phyloP scores from a whole-genome alignment of 2,797 vertebrate species.

The Lindbergichthys nudifrons region DNA sequence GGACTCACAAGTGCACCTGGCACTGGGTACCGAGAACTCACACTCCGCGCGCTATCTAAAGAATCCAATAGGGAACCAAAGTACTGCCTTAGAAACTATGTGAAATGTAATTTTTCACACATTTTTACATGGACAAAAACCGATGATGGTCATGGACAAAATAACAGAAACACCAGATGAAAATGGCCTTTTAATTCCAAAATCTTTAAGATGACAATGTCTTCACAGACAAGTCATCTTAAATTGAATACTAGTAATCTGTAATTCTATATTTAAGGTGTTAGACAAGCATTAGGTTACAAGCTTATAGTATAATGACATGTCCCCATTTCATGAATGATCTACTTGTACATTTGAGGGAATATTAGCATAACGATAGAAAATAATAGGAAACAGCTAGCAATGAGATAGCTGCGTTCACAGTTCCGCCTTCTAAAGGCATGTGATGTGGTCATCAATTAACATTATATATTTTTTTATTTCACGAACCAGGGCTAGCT shows the following conservation, averaged over 20 bases:
- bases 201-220: not conserved
- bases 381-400: not conserved
- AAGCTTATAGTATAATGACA: not conserved
- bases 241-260: not conserved
- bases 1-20: conserved; percentile 72
- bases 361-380: not conserved
- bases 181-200: conserved; percentile 18
- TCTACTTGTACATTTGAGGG: not conserved
- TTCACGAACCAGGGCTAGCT: conserved; percentile 1
- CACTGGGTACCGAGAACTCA: conserved; percentile 52
- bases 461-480: not conserved
- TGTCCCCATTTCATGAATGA: not conserved
- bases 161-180: conserved; percentile 46
- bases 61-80: conserved; percentile 42
- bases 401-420: not conserved
- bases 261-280: not conserved
- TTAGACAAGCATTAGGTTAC: not conserved
- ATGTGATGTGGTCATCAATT: not conserved
- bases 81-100: conserved; percentile 41
- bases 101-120: conserved; percentile 40
- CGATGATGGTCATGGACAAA: conserved; percentile 45
- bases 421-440: not conserved
- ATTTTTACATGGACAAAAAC: conserved; percentile 29
- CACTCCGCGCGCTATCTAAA: conserved; percentile 47
- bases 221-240: not conserved